phyloP scores from a whole-genome alignment of 2,797 vertebrate genomes.

The Thalassophryne amazonica region DNA sequence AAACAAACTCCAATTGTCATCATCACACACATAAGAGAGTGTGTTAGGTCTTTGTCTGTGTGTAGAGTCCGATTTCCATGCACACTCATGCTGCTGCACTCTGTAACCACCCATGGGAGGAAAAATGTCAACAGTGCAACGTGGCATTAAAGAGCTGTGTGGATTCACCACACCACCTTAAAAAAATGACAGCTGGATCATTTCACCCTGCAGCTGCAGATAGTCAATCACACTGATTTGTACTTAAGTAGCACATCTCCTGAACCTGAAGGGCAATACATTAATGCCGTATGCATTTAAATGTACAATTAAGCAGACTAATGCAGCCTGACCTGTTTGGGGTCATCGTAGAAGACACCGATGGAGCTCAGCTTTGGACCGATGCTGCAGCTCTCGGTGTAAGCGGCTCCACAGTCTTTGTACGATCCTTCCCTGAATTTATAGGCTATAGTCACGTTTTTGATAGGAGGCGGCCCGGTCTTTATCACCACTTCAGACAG shows the following conservation, averaged over 20 bases:
- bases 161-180: slow-evolving; percentile 45
- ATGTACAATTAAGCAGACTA: too few species aligned
- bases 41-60: too few species aligned
- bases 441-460: slow-evolving; percentile 87
- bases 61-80: too few species aligned
- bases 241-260: too few species aligned
- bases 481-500: slow-evolving; percentile 82
- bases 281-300: too few species aligned
- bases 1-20: too few species aligned
- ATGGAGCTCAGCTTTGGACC: slow-evolving; percentile 86
- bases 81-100: too few species aligned
- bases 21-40: too few species aligned
- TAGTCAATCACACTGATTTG: neutral
- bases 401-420: slow-evolving; percentile 81
- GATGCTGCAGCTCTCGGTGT: slow-evolving; percentile 88
- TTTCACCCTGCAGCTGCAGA: slow-evolving; percentile 20
- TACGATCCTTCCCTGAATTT: slow-evolving; percentile 89
- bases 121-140: slow-evolving; percentile 68
- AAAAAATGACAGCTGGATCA: slow-evolving; percentile 10
- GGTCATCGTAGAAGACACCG: slow-evolving; percentile 91
- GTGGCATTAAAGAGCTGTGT: slow-evolving; percentile 73
- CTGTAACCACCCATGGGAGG: neutral
- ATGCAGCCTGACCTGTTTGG: slow-evolving; percentile 73
- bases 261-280: too few species aligned
- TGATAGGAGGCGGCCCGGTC: slow-evolving; percentile 87